Evolutionary conservation across 2,888 invertebrate genomes (phyloP).

Genomic region (Fragum whitleyi): DNA sequence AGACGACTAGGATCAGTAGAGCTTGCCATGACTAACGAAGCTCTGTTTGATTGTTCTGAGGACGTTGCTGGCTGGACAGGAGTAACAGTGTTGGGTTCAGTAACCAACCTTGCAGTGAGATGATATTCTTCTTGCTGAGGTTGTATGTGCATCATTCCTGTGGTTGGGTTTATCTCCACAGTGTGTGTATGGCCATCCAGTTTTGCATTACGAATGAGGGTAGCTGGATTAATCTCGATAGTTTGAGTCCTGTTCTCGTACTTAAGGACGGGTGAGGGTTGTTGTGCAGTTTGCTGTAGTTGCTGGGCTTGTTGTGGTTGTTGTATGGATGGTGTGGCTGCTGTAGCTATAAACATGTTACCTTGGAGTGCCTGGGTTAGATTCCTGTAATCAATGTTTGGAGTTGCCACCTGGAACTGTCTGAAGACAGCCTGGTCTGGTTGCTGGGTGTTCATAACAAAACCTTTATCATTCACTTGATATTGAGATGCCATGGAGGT

Average conservation of each 20-base stretch:
- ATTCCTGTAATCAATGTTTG: conserved; percentile 66
- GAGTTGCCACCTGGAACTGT: conserved; percentile 56
- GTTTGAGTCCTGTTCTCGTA: conserved; percentile 53
- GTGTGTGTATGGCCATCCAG: conserved; percentile 40
- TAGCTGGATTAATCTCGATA: conserved; percentile 48
- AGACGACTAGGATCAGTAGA: conserved; percentile 56
- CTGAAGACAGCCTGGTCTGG: conserved; percentile 48
- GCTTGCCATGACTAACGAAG: conserved; percentile 56
- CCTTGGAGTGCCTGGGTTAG: conserved; percentile 62
- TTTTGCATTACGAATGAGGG: conserved; percentile 9
- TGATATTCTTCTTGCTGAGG: conserved; percentile 67
- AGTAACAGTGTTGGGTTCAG: background rate
- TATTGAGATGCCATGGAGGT: conserved; percentile 54
- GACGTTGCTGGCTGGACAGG: conserved; percentile 26
- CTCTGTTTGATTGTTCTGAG: conserved; percentile 47
- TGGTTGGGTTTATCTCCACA: conserved; percentile 36
- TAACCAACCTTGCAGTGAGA: conserved; percentile 27
- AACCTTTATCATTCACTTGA: conserved; percentile 59
- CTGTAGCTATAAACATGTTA: conserved; percentile 61
- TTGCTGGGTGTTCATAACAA: conserved; percentile 53
- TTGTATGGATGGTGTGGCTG: conserved; percentile 47
- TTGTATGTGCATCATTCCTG: conserved; percentile 39
- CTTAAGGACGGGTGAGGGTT: conserved; percentile 22
- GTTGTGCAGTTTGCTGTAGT: conserved; percentile 52
- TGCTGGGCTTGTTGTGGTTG: conserved; percentile 55